Evolutionary conservation across 2,797 vertebrate species (phyloP).

Genomic region (Ispidina picta): DNA sequence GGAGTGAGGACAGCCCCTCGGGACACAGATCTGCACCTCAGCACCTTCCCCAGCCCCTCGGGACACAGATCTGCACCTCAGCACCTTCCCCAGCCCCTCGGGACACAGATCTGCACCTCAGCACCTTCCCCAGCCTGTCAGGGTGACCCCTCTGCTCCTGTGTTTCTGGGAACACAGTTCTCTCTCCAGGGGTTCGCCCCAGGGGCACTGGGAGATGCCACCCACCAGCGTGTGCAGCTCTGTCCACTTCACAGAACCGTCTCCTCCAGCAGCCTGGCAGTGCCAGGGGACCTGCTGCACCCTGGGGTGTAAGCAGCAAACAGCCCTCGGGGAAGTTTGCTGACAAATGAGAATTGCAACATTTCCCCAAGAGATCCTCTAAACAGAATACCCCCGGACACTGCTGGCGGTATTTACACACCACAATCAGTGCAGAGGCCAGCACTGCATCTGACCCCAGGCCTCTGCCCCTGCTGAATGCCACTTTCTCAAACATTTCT

Average conservation of each 20-base stretch:
- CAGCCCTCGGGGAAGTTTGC: neutral
- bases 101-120: neutral
- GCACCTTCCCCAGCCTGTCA: rapidly evolving
- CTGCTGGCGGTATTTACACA: neutral
- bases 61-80: neutral
- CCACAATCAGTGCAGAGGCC: neutral
- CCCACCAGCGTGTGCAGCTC: neutral
- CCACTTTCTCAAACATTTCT: slow-evolving; percentile 63
- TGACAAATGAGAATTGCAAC: neutral
- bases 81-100: neutral
- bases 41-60: neutral
- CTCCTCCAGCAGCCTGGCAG: rapidly evolving
- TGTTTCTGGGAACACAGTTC: neutral
- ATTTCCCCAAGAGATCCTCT: neutral
- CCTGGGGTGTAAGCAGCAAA: rapidly evolving
- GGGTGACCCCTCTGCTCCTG: neutral
- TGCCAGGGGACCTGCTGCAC: neutral
- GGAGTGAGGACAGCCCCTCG: neutral
- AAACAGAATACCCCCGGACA: no score
- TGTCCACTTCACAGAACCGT: rapidly evolving
- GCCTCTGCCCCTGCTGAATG: slow-evolving; percentile 63
- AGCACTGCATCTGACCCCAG: neutral
- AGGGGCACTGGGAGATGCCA: neutral
- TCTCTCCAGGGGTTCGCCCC: neutral
- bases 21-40: neutral